Conservation (phyloP, 2,113 vertebrate genomes). For the Leptosomus discolor region DNA sequence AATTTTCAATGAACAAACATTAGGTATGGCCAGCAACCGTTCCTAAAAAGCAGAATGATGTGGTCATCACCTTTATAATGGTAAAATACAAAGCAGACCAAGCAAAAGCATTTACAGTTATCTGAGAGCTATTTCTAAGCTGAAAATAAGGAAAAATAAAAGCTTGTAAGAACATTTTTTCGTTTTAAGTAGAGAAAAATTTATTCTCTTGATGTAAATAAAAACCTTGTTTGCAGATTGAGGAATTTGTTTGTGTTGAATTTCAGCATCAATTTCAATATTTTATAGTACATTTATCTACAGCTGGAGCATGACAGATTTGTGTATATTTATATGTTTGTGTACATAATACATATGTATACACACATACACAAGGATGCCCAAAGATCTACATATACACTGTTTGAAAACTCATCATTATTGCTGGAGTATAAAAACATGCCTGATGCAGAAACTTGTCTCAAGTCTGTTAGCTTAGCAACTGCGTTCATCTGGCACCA, state of each 20-base stretch:
- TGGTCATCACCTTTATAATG: conserved; percentile 32
- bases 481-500: conserved; percentile 23
- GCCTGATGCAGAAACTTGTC: conserved; percentile 64
- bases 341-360: conserved; percentile 67
- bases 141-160: conserved; percentile 52
- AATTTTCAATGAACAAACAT: conserved; percentile 14
- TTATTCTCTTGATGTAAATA: conserved; percentile 61
- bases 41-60: conserved; percentile 19
- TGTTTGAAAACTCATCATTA: conserved; percentile 63
- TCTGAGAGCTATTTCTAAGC: background rate
- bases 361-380: conserved; percentile 65
- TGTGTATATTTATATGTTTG: conserved; percentile 68
- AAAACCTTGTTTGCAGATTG: conserved; percentile 70
- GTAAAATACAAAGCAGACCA: background rate
- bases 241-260: conserved; percentile 69
- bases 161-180: conserved; percentile 17
- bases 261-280: conserved; percentile 69
- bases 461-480: conserved; percentile 45
- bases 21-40: background rate
- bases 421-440: conserved; percentile 63
- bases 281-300: conserved; percentile 70
- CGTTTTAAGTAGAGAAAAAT: conserved; percentile 56
- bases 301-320: conserved; percentile 69
- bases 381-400: conserved; percentile 65
- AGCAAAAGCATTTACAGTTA: background rate